Evolutionary conservation across 2,888 invertebrate genomes (phyloP).

Genomic region (Stictocephala bisonia): DNA sequence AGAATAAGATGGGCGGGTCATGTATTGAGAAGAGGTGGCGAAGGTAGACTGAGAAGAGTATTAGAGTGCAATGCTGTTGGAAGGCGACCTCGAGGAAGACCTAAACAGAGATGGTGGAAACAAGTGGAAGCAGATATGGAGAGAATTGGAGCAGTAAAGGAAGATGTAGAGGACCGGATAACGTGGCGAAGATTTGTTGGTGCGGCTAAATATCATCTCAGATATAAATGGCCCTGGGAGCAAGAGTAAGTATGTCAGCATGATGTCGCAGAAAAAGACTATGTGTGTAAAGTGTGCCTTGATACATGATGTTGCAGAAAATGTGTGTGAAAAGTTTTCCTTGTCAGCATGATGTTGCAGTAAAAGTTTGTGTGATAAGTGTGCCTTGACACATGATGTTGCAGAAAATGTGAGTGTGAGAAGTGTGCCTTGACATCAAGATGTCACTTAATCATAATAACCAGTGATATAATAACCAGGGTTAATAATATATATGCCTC

Average conservation of each 20-base stretch:
- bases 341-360: too few relatives aligned
- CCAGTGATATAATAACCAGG: too few relatives aligned
- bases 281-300: too few relatives aligned
- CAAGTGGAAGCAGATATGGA: not conserved
- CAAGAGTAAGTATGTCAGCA: not conserved
- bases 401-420: too few relatives aligned
- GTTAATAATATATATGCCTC: too few relatives aligned
- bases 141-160: not conserved
- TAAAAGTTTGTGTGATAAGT: too few relatives aligned
- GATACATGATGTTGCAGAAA: too few relatives aligned
- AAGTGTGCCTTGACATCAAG: too few relatives aligned
- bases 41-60: slow-evolving; percentile 1
- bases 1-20: slow-evolving; percentile 40
- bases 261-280: too few relatives aligned
- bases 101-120: slow-evolving; percentile 8
- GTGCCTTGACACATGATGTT: too few relatives aligned
- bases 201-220: not conserved
- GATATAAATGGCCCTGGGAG: slow-evolving; percentile 1
- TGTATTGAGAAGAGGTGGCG: slow-evolving; percentile 13
- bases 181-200: not conserved
- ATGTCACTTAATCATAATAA: too few relatives aligned
- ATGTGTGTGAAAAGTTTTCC: too few relatives aligned
- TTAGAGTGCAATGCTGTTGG: slow-evolving; percentile 4
- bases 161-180: not conserved
- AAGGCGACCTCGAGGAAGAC: slow-evolving; percentile 15